Evolutionary conservation across 1,140 invertebrate genomes (phyloP).

Genomic region (Bursaphelenchus mucronatus): DNA sequence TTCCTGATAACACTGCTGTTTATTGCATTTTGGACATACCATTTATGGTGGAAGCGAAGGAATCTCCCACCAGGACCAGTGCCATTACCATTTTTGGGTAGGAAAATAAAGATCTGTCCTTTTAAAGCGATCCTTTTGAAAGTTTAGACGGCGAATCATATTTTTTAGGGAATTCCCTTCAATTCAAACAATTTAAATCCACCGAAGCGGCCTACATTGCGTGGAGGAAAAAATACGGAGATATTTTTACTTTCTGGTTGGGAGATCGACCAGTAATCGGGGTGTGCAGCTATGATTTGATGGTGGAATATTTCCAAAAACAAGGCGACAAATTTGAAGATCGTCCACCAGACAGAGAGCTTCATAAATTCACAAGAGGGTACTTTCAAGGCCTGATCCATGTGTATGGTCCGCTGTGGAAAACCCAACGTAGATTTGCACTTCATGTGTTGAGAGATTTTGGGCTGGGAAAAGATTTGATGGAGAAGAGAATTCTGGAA

Average conservation of each 20-base stretch:
- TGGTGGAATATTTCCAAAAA: constrained; percentile 37
- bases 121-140: no score
- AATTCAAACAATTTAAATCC: no score
- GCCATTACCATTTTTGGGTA: no score
- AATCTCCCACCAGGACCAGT: no score
- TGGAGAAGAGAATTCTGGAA: constrained; percentile 28
- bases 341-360: not conserved
- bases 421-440: constrained; percentile 35
- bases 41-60: no score
- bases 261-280: constrained; percentile 22
- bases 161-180: no score
- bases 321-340: constrained; percentile 30
- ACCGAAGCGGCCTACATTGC: no score
- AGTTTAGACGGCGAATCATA: no score
- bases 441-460: constrained; percentile 46
- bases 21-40: no score
- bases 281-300: constrained; percentile 33
- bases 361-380: constrained; percentile 18
- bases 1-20: no score
- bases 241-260: constrained; percentile 37
- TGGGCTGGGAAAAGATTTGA: constrained; percentile 44
- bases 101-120: no score
- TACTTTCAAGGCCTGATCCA: constrained; percentile 29
- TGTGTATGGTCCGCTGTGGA: constrained; percentile 35
- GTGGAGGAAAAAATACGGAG: constrained; percentile 25